Evolutionary conservation across 2,888 invertebrate genomes (phyloP).

Genomic region (Bhutanitis thaidina): DNA sequence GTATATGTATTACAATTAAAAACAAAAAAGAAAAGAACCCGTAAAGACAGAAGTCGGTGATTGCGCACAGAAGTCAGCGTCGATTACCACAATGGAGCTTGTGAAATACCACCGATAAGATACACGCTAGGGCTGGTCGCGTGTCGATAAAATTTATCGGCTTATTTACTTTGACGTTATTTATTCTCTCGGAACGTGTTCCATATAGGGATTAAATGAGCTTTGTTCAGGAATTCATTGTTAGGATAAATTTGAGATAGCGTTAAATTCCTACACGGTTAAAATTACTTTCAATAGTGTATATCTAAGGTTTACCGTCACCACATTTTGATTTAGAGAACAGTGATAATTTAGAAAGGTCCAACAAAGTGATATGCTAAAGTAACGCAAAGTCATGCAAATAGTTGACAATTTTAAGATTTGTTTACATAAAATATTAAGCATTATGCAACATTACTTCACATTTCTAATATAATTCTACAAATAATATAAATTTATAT

Average conservation of each 20-base stretch:
- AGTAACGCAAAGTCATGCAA: no score
- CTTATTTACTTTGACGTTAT: constrained; percentile 11
- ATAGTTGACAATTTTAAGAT: no score
- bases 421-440: no score
- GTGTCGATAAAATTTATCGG: constrained; percentile 20
- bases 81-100: constrained; percentile 38
- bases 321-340: no score
- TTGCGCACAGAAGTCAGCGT: constrained; percentile 36
- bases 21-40: neutral
- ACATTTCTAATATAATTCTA: no score
- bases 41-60: constrained; percentile 24
- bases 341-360: no score
- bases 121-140: constrained; percentile 25
- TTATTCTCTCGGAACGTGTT: constrained; percentile 3
- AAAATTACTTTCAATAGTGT: neutral
- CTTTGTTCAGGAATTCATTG: constrained; percentile 18
- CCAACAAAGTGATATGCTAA: no score
- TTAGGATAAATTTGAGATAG: constrained; percentile 16
- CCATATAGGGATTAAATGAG: constrained; percentile 17
- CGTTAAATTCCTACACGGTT: constrained; percentile 9
- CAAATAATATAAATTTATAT: no score
- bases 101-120: constrained; percentile 38
- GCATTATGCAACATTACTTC: no score
- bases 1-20: neutral
- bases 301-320: no score